phyloP scores from a whole-genome alignment of 2,113 vertebrate genomes.

The Prietella phreatophila region DNA sequence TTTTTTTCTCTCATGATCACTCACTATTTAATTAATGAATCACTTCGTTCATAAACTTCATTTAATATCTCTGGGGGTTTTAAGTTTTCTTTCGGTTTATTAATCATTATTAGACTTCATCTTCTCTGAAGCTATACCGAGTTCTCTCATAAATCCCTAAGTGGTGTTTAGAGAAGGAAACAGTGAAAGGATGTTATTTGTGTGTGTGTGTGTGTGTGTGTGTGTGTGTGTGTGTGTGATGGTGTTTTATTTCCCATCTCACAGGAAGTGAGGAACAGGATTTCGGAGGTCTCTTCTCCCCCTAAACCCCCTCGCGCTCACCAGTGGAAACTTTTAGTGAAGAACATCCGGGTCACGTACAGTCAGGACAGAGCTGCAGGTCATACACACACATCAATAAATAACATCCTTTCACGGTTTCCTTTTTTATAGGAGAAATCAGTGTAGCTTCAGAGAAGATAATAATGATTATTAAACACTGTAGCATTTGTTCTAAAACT shows the following conservation, averaged over 20 bases:
- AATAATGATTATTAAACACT: background rate
- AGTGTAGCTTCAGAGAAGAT: background rate
- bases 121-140: background rate
- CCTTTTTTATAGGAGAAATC: background rate
- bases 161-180: background rate
- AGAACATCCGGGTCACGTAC: slow-evolving; percentile 75
- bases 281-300: slow-evolving; percentile 75
- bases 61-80: background rate
- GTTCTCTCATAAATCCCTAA: background rate
- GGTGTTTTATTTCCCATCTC: slow-evolving; percentile 41
- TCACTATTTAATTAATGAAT: background rate
- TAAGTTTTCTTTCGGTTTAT: background rate
- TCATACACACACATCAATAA: slow-evolving; percentile 53
- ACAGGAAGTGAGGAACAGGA: slow-evolving; percentile 67
- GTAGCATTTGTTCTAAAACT: no score
- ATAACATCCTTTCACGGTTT: slow-evolving; percentile 9
- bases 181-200: slow-evolving; percentile 6
- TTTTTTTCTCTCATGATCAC: background rate
- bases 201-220: background rate
- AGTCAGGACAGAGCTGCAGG: slow-evolving; percentile 75
- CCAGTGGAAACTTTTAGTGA: slow-evolving; percentile 87
- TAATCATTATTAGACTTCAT: background rate
- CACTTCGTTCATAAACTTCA: background rate
- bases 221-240: slow-evolving; percentile 31
- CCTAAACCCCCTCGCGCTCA: slow-evolving; percentile 93